Evolutionary conservation across 2,113 vertebrate genomes (phyloP).

Genomic region (Gymnocephalus cernua): DNA sequence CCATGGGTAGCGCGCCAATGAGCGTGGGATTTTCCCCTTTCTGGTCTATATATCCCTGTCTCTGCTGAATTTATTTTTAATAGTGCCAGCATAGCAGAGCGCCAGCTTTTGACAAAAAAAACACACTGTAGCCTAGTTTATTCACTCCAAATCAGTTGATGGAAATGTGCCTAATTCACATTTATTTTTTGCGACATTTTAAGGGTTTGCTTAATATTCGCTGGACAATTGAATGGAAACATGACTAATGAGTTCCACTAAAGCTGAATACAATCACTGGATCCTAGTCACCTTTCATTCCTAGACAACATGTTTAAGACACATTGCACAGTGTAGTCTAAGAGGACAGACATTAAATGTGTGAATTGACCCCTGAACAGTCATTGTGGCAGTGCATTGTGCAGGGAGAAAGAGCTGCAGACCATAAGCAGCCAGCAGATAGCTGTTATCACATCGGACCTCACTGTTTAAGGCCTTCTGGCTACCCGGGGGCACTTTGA

Average conservation of each 20-base stretch:
- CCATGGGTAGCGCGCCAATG: too few species aligned
- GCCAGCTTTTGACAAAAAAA: too few species aligned
- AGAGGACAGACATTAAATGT: neutral
- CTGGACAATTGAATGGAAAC: too few species aligned
- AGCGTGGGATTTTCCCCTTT: too few species aligned
- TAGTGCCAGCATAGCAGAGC: too few species aligned
- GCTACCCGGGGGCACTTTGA: conserved; percentile 85
- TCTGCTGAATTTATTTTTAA: too few species aligned
- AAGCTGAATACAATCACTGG: neutral
- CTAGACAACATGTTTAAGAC: neutral
- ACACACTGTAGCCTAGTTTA: too few species aligned
- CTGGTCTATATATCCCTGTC: too few species aligned
- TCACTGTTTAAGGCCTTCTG: conserved; percentile 81
- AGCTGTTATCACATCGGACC: conserved; percentile 82
- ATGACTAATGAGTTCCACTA: neutral
- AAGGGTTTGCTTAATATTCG: too few species aligned
- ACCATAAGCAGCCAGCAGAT: conserved; percentile 50
- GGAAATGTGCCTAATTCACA: too few species aligned
- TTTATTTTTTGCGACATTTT: too few species aligned
- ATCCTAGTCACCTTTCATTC: neutral
- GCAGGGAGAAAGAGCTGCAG: conserved; percentile 74
- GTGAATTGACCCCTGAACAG: conserved; percentile 26
- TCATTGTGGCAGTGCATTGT: conserved; percentile 35
- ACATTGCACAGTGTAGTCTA: neutral
- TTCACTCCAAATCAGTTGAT: too few species aligned